These are phyloP conservation scores for Poecilia wingei DNA, from an alignment of 2,797 vertebrate species.

Conservation along the genomic window DNA sequence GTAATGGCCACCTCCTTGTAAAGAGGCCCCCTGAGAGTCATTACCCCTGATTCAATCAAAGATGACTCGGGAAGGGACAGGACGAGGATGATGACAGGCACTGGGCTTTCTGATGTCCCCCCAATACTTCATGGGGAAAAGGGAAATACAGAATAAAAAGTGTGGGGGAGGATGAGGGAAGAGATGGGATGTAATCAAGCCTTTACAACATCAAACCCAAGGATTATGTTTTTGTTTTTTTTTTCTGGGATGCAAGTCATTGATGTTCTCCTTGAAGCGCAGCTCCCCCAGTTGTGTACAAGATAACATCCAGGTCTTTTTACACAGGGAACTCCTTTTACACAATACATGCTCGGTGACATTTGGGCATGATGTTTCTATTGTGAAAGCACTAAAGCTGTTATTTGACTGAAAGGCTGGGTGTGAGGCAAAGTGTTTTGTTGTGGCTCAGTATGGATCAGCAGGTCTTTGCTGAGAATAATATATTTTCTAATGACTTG, in stretches of 20 bases:
- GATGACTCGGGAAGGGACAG: conserved; percentile 61
- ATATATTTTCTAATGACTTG: not conserved
- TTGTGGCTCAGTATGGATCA: conserved; percentile 17
- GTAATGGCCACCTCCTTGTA: conserved; percentile 65
- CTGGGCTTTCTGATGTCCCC: conserved; percentile 63
- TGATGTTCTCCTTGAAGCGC: conserved; percentile 61
- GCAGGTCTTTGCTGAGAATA: conserved; percentile 2
- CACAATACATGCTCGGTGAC: conserved; percentile 52
- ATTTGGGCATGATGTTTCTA: conserved; percentile 59
- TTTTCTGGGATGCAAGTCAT: conserved; percentile 59
- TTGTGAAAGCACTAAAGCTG: conserved; percentile 48
- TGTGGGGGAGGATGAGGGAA: too few species aligned
- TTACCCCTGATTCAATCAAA: conserved; percentile 68
- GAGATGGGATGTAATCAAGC: conserved; percentile 58
- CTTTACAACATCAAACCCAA: conserved; percentile 64
- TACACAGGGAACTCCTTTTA: conserved; percentile 37
- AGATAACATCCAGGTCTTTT: conserved; percentile 66
- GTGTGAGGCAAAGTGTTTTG: not conserved
- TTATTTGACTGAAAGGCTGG: conserved; percentile 33
- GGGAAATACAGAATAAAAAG: conserved; percentile 50
- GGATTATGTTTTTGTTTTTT: conserved; percentile 49
- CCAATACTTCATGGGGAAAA: conserved; percentile 45
- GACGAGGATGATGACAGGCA: conserved; percentile 70
- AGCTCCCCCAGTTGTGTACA: conserved; percentile 55
- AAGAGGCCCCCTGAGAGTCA: conserved; percentile 72